A percentile compares a stretch with the other conserved stretches of the same genome.
phyloP scores from a whole-genome alignment of 2,888 invertebrate species.

The Athalia circularis region DNA sequence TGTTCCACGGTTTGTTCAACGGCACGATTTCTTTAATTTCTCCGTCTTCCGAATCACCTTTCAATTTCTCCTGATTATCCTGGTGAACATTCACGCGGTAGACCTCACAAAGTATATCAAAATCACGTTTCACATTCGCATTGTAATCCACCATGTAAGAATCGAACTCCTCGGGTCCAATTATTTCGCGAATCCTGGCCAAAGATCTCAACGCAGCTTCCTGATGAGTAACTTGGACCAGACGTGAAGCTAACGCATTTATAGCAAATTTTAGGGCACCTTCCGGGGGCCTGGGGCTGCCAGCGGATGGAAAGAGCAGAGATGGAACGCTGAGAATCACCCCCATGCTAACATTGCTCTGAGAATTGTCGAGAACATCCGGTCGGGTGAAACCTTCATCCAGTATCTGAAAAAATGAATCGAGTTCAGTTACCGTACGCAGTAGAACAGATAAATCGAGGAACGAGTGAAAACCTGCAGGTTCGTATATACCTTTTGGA shows the following conservation, averaged over 20 bases:
- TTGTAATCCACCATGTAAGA: slow-evolving; percentile 73
- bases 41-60: slow-evolving; percentile 46
- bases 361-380: slow-evolving; percentile 66
- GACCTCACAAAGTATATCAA: slow-evolving; percentile 79
- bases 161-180: slow-evolving; percentile 82
- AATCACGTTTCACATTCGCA: slow-evolving; percentile 76
- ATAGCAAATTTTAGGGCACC: slow-evolving; percentile 65
- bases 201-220: slow-evolving; percentile 83
- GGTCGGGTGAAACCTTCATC: slow-evolving; percentile 51
- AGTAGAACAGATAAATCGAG: slow-evolving; percentile 8
- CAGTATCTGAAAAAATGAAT: slow-evolving; percentile 57
- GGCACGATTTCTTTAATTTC: slow-evolving; percentile 48
- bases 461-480: not conserved
- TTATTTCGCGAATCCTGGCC: slow-evolving; percentile 81
- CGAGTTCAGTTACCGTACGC: not conserved
- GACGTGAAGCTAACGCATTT: slow-evolving; percentile 72
- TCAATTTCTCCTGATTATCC: slow-evolving; percentile 33
- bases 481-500: slow-evolving; percentile 77
- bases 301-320: slow-evolving; percentile 68
- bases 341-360: slow-evolving; percentile 72
- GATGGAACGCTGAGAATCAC: slow-evolving; percentile 72
- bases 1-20: slow-evolving; percentile 56
- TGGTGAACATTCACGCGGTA: slow-evolving; percentile 72
- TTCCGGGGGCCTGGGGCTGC: slow-evolving; percentile 58
- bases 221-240: slow-evolving; percentile 76